phyloP scores from a whole-genome alignment of 2,113 vertebrate species.

The Danionella cerebrum region DNA sequence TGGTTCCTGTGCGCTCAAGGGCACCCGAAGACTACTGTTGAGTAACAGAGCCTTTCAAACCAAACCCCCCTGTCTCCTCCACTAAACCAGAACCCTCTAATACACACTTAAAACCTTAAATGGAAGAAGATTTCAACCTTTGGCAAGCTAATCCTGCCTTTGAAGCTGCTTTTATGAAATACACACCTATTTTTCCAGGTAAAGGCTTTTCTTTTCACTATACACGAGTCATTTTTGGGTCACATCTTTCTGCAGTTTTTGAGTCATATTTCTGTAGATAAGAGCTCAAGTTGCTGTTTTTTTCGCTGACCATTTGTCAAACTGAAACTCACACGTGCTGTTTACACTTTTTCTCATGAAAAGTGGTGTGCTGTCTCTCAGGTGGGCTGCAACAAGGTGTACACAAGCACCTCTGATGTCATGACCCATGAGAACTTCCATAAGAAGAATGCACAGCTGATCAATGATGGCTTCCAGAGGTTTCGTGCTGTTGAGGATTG shows the following conservation, averaged over 20 bases:
- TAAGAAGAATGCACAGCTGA: conserved; percentile 98
- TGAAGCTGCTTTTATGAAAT: conserved; percentile 11
- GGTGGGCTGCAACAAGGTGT: conserved; percentile 99
- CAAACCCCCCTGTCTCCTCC: conserved; percentile 27
- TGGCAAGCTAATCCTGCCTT: conserved; percentile 17
- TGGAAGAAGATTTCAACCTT: conserved; percentile 47
- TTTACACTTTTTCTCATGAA: conserved; percentile 19
- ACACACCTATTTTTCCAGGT: background rate
- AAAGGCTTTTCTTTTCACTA: conserved; percentile 6
- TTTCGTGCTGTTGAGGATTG: conserved; percentile 97
- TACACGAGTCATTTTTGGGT: conserved; percentile 34
- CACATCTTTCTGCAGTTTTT: conserved; percentile 36
- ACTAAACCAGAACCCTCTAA: conserved; percentile 43
- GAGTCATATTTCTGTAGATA: conserved; percentile 12
- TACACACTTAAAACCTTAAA: conserved; percentile 48
- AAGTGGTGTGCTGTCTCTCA: conserved; percentile 49
- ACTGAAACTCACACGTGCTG: conserved; percentile 24
- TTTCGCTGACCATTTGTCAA: conserved; percentile 17
- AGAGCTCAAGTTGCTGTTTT: conserved; percentile 12
- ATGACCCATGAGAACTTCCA: conserved; percentile 99
- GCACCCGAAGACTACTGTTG: conserved; percentile 40
- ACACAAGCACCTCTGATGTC: conserved; percentile 95
- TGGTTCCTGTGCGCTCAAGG: conserved; percentile 46
- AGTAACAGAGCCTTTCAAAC: conserved; percentile 56
- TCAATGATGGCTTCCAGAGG: conserved; percentile 97